Evolutionary conservation across 2,113 vertebrate genomes (phyloP), one percentile per base, ranked within the genome.

Genomic region (Corythaixoides concolor): DNA sequence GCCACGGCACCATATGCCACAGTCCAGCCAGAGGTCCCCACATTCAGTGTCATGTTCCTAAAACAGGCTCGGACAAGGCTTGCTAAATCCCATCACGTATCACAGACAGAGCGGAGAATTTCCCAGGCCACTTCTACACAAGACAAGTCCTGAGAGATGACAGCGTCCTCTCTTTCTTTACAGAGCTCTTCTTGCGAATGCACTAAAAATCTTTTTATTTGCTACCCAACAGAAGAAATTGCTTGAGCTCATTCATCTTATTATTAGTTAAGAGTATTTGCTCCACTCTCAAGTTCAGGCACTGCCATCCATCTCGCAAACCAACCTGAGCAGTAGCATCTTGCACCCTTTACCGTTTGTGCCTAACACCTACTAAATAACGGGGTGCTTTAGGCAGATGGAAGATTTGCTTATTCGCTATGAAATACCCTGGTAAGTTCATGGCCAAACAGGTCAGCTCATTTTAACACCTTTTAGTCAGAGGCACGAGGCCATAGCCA

Each of bases 401-500:
- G 32, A 81, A 84, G 52, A 76, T 72, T 56, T 52, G 6, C 56
- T 78, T 59, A 27, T 49, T 64, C 9, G 52, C 59, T 66, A 26
- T 24, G 60, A 85, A 75, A 70, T 11, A 85, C 9, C 17, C n/a
- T 6, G 21, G 14, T 41, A 64, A 85, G 53, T 21, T 68, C 77
- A 66, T 21, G 23, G 52, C 76, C 83, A 82, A 93, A 56, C 15
- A 72, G 68, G 52, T 89, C 88, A 87, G 66, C 86, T 85, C 50
- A 49, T 94, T 93, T 87, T 90, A 92, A 90, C 88, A 84, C 87
- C 76, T 93, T 94, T 89, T 60, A 89, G 80, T 78, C 58, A 43
- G 66, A 56, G 37, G 73, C 90, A 82, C 26, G 27, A 89, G 41
- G 78, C 92, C 76, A 58, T 3, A 73, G 55, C 53, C 73, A 82